phyloP scores from a whole-genome alignment of 1,140 invertebrate genomes.

The Drosophila bocki region DNA sequence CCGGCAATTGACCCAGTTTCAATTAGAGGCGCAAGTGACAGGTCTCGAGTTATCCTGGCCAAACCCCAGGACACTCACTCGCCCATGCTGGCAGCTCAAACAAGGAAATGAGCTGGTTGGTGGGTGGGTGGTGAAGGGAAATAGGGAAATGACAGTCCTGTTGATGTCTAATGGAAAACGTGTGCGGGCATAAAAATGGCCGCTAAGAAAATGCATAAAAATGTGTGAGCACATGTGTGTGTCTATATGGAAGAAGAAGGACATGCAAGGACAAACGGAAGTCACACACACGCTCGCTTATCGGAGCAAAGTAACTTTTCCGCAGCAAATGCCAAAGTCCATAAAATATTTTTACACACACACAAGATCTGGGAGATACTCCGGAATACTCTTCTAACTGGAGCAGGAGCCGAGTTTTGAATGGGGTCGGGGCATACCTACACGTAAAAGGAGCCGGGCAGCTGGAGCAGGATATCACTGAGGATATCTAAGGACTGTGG shows the following conservation, averaged over 20 bases:
- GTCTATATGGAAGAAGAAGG: conserved; percentile 36
- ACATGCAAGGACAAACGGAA: conserved; percentile 82
- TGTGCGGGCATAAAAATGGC: conserved; percentile 84
- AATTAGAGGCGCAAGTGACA: conserved; percentile 56
- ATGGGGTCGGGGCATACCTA: conserved; percentile 60
- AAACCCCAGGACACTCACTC: conserved; percentile 1
- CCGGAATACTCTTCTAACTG: conserved; percentile 15
- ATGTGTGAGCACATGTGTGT: conserved; percentile 45
- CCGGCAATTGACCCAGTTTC: conserved; percentile 68
- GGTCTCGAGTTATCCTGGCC: conserved; percentile 29
- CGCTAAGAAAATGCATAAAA: conserved; percentile 85
- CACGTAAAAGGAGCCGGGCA: conserved; percentile 59
- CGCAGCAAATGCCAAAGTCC: conserved; percentile 58
- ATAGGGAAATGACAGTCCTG: conserved; percentile 67
- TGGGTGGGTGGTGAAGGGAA: conserved; percentile 2
- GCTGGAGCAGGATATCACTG: conserved; percentile 9
- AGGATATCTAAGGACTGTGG: conserved; percentile 33
- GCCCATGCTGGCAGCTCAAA: conserved; percentile 26
- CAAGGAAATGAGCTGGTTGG: conserved; percentile 22
- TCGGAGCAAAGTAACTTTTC: conserved; percentile 74
- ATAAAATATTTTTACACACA: conserved; percentile 77
- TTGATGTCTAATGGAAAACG: conserved; percentile 84
- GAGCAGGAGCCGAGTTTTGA: conserved; percentile 1
- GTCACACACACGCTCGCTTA: conserved; percentile 62
- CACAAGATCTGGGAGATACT: conserved; percentile 51